phyloP scores from a whole-genome alignment of 2,797 vertebrate genomes.

The Orestias chungarensis region DNA sequence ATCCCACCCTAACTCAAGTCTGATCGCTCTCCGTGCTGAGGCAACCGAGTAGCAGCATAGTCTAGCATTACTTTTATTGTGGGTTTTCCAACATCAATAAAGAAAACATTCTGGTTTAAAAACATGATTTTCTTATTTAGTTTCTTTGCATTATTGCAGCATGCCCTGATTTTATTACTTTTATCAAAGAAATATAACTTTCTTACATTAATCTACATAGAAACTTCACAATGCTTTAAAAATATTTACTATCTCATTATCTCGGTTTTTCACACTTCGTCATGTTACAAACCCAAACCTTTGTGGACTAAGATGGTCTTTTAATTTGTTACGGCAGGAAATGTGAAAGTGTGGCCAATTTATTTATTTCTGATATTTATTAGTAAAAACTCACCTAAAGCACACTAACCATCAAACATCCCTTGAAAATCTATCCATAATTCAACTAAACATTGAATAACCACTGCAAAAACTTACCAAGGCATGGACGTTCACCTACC shows the following conservation, averaged over 20 bases:
- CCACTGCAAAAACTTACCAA: too few species aligned
- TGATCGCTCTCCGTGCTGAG: constrained; percentile 27
- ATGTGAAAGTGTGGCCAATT: background rate
- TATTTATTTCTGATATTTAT: background rate
- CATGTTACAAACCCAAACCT: background rate
- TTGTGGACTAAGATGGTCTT: background rate
- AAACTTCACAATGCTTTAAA: background rate
- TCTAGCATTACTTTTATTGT: constrained; percentile 14
- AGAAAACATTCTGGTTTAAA: background rate
- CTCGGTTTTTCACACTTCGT: background rate
- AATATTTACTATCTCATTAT: background rate
- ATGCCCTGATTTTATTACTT: background rate
- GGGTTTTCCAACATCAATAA: background rate
- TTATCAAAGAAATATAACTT: too few species aligned
- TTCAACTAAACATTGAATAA: too few species aligned
- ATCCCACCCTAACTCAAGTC: constrained; percentile 74
- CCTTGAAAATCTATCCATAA: too few species aligned
- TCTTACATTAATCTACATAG: too few species aligned
- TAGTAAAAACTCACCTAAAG: background rate
- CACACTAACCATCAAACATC: background rate
- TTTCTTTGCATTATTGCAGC: background rate
- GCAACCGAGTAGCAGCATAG: constrained; percentile 22
- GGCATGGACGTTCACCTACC: too few species aligned
- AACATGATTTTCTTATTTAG: background rate
- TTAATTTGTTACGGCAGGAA: background rate